Evolutionary conservation across 2,797 vertebrate genomes (phyloP), one percentile per base, ranked within the genome.

Genomic region (Bradypodion ventrale): DNA sequence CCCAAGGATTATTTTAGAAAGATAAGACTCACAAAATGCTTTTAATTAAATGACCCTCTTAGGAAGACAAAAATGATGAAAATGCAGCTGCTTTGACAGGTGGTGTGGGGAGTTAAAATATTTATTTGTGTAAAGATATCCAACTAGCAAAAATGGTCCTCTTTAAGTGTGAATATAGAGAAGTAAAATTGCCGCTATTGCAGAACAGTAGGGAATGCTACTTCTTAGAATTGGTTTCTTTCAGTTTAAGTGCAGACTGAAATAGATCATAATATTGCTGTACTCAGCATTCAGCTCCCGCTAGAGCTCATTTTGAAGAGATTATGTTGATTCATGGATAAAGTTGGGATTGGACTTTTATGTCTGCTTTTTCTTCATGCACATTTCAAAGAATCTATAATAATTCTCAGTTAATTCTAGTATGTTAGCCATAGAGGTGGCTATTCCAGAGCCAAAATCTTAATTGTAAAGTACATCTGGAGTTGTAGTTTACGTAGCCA

Each of bases 11-110:
- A 2, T n/a, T 85, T 23, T 27, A 16, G 84, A 70, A 60, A 5
- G 15, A 75, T 3, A 40, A 60, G 13, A 49, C 15, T 63, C 35
- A 15, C 12, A 76, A 81, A 62, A 46, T n/a, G 1, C 5, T 68
- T 75, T 84, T 77, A 83, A 42, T 82, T 66, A 42, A 73, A 42
- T 77, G 37, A 77, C 44, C 46, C n/a, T 23, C 15, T 63, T 46
- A 65, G 63, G 49, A 44, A 59, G 32, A 60, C 16, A 72, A 60
- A 62, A 72, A 16, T 72, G 32, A 40, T 77, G 40, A 37, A 73
- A 44, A 46, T 10, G 32, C 7, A 78, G 60, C 7, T 75, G 52
- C 56, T 85, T 85, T 37, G 62, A n/a, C 68, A 46, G 68, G 80
- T 16, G 3, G 27, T 4, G 25, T 76, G 52, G 69, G 23, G 37